phyloP scores from a whole-genome alignment of 2,888 invertebrate genomes.

The Tachystola acroxantha region DNA sequence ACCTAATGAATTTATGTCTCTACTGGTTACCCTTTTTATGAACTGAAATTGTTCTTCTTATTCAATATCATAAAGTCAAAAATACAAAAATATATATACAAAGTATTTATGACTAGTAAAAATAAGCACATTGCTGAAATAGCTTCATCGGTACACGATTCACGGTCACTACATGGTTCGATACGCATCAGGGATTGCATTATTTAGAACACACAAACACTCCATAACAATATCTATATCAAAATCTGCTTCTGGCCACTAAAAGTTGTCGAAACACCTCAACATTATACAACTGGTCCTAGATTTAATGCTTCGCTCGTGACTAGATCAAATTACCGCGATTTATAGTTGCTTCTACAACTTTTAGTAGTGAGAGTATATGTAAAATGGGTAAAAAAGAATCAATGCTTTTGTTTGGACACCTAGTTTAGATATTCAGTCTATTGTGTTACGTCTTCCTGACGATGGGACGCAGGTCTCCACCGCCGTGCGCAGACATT shows the following conservation, averaged over 20 bases:
- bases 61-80: slow-evolving; percentile 51
- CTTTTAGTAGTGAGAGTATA: slow-evolving; percentile 32
- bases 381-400: slow-evolving; percentile 39
- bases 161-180: slow-evolving; percentile 41
- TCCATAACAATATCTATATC: slow-evolving; percentile 45
- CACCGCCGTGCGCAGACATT: slow-evolving; percentile 65
- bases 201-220: slow-evolving; percentile 48
- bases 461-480: slow-evolving; percentile 62
- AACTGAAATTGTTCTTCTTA: slow-evolving; percentile 55
- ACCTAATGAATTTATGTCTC: slow-evolving; percentile 44
- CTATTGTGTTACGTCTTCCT: slow-evolving; percentile 47
- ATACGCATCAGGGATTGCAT: slow-evolving; percentile 47
- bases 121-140: slow-evolving; percentile 58
- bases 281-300: too few relatives aligned
- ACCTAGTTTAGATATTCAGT: slow-evolving; percentile 2
- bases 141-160: slow-evolving; percentile 35
- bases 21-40: slow-evolving; percentile 32
- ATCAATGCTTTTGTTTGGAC: slow-evolving; percentile 18
- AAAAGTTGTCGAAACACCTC: slow-evolving; percentile 31
- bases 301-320: too few relatives aligned
- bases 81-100: slow-evolving; percentile 66
- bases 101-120: slow-evolving; percentile 73
- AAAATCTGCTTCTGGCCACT: slow-evolving; percentile 46
- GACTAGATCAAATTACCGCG: too few relatives aligned
- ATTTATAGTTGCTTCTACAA: slow-evolving; percentile 21